Evolutionary conservation across 2,113 vertebrate species (phyloP), one percentile per base, ranked within the genome.

Genomic region (Indicator maculatus): DNA sequence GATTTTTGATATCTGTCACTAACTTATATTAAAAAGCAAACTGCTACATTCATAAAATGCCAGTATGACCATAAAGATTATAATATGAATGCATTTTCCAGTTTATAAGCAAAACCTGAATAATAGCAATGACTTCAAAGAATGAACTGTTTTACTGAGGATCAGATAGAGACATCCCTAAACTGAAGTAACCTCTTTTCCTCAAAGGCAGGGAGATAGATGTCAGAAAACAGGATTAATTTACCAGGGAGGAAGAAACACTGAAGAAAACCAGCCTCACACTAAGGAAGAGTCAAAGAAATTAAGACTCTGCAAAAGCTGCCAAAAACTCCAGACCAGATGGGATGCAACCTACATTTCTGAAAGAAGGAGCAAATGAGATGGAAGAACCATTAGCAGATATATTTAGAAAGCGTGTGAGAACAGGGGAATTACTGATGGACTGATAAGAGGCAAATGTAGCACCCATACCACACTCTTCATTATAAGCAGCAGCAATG

Each of bases 311-410:
- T 47, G n/a, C 53, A 83, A 92, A 91, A 66, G 80, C 80, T 94
- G 91, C 77, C 91, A 91, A 90, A 89, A 89, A 12, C 47, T 66
- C n/a, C 69, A 75, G n/a, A 87, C 65, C 94, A 96, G 93, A 89
- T 92, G 90, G 93, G 63, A 81, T 38, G 72, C 78, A 83, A 84
- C 60, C 66, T 71, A 12, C 20, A 24, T 39, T 73, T 90, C 88
- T 89, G 82, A 83, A 94, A 80, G 86, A 20, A 92, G 50, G 31
- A 84, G 76, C 69, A 92, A 87, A 86, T 21, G 76, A 94, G 61
- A 84, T n/a, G 83, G 60, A 88, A 80, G 80, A 82, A 41, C n/a
- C 75, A 81, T 63, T 65, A 84, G 65, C 53, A 82, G 79, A 90
- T 84, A 81, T 65, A 88, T 95, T 86, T 90, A 90, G 94, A 75